These are phyloP conservation scores for Lagopus leucura DNA, from an alignment of 2,113 vertebrate species.

Conservation along the genomic window DNA sequence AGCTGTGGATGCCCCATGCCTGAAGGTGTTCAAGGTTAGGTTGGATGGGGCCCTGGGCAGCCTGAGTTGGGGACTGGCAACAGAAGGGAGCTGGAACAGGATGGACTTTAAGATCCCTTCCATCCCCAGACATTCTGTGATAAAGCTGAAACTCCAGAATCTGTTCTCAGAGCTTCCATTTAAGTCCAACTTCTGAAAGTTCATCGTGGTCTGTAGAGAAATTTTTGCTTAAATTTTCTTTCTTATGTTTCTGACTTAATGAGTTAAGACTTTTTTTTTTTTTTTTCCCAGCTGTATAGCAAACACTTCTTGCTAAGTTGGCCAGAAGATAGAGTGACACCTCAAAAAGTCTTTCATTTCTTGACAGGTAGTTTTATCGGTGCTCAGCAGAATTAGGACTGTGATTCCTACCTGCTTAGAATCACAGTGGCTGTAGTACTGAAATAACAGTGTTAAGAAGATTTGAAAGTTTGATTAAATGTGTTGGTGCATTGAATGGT, in stretches of 20 bases:
- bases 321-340: background rate
- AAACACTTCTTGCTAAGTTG: background rate
- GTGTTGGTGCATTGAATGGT: background rate
- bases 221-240: background rate
- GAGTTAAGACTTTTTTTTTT: background rate
- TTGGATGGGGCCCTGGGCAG: too few relatives aligned
- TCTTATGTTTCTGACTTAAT: background rate
- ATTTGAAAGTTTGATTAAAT: background rate
- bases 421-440: background rate
- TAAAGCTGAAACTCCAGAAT: background rate
- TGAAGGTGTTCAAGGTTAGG: too few relatives aligned
- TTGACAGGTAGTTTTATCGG: background rate
- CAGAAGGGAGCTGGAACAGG: too few relatives aligned
- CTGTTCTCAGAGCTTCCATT: background rate
- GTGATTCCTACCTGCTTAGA: background rate
- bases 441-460: background rate
- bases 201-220: background rate
- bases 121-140: too few relatives aligned
- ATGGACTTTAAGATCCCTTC: too few relatives aligned
- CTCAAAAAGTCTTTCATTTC: background rate
- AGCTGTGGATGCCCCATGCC: too few relatives aligned
- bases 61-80: too few relatives aligned
- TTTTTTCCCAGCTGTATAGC: background rate
- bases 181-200: background rate
- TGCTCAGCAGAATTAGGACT: background rate